Evolutionary conservation across 1,140 invertebrate genomes (phyloP).

Genomic region (Heliothis subflexa): DNA sequence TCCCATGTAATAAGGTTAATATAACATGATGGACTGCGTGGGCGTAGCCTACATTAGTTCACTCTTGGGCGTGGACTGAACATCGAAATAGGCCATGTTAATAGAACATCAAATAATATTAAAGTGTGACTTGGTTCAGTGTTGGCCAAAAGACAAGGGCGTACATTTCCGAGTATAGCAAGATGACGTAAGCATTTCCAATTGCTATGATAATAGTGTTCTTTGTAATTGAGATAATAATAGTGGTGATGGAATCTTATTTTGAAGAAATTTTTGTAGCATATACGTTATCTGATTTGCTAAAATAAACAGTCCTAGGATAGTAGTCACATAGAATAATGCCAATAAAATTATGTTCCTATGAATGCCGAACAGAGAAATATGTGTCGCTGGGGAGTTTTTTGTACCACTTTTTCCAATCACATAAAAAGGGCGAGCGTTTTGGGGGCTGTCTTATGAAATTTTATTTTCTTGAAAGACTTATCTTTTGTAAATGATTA

Average conservation of each 20-base stretch:
- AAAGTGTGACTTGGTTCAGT: conserved; percentile 1
- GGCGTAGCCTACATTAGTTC: conserved; percentile 31
- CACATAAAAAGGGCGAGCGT: too few relatives aligned
- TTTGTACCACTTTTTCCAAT: too few relatives aligned
- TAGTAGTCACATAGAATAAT: too few relatives aligned
- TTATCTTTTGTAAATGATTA: too few relatives aligned
- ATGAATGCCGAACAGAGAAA: too few relatives aligned
- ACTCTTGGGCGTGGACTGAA: conserved; percentile 10
- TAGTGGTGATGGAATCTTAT: neutral
- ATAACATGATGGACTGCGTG: neutral
- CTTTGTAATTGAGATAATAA: neutral
- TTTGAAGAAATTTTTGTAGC: neutral
- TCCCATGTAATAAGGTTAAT: conserved; percentile 4
- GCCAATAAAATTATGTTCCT: too few relatives aligned
- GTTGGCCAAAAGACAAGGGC: neutral
- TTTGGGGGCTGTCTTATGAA: too few relatives aligned
- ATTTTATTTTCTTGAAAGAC: too few relatives aligned
- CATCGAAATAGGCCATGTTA: conserved; percentile 1
- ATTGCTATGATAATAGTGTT: neutral
- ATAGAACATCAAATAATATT: neutral
- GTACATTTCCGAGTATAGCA: neutral
- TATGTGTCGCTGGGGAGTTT: too few relatives aligned
- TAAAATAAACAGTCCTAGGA: neutral
- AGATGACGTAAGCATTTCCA: conserved; percentile 19
- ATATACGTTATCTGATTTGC: neutral